A percentile compares a stretch with the other conserved stretches of the same genome.
phyloP scores from a whole-genome alignment of 1,140 invertebrate genomes.

The Mactra quadrangularis region DNA sequence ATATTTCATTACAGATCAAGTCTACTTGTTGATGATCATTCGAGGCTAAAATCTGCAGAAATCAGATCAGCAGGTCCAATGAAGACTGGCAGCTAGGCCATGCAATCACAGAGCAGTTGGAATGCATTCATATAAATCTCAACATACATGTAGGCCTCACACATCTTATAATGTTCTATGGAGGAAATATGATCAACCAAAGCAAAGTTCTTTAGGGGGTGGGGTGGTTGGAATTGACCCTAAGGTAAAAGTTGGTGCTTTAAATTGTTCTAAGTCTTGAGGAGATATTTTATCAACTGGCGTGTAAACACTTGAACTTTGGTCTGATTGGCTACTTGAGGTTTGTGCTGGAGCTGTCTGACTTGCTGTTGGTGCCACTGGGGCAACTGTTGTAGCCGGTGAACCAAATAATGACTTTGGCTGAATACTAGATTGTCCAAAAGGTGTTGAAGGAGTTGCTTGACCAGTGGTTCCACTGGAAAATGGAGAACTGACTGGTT shows the following conservation, averaged over 20 bases:
- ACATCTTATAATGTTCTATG: no score
- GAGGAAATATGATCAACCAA: no score
- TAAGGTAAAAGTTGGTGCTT: constrained; percentile 70
- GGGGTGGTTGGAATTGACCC: constrained; percentile 74
- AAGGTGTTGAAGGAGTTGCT: constrained; percentile 4
- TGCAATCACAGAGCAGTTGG: no score
- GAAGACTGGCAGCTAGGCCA: no score
- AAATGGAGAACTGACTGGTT: constrained; percentile 24
- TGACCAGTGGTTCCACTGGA: neutral
- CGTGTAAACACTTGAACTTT: constrained; percentile 61
- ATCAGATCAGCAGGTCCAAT: no score
- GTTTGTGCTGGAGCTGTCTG: neutral
- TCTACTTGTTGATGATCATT: no score
- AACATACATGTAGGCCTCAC: no score
- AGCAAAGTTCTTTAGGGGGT: constrained; percentile 72
- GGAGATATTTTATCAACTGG: constrained; percentile 65
- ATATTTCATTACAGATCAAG: no score
- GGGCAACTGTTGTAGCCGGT: constrained; percentile 6
- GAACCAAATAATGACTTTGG: constrained; percentile 26
- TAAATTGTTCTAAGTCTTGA: constrained; percentile 69
- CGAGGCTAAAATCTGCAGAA: no score
- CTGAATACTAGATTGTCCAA: constrained; percentile 26
- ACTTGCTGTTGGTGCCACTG: neutral
- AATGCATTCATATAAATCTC: no score
- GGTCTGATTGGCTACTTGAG: neutral